Evolutionary conservation across 2,888 invertebrate genomes (phyloP).

Genomic region (Troilus luridus): DNA sequence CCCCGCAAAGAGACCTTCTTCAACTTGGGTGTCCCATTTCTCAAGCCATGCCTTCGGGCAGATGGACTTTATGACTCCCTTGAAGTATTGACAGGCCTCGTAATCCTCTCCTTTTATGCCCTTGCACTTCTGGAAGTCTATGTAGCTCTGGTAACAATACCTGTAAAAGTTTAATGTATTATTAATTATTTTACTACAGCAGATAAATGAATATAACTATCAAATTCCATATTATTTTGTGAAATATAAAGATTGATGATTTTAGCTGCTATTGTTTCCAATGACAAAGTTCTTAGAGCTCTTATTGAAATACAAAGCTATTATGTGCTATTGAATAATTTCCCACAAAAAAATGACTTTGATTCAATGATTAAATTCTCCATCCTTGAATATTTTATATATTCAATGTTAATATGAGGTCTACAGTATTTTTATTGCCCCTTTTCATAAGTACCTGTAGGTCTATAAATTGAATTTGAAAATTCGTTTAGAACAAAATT

Average conservation of each 20-base stretch:
- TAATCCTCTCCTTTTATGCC: conserved; percentile 90
- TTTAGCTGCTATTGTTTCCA: background rate
- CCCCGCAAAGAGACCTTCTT: conserved; percentile 85
- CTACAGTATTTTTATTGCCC: no score
- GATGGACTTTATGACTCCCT: conserved; percentile 82
- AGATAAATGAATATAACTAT: background rate
- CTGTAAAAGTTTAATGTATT: conserved; percentile 69
- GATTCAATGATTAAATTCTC: no score
- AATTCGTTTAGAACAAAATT: no score
- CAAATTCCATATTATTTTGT: background rate
- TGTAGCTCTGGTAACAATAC: conserved; percentile 92
- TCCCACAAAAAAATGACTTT: no score
- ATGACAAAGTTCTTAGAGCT: no score
- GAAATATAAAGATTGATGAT: background rate
- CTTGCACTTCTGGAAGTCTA: conserved; percentile 93
- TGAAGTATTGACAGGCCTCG: conserved; percentile 92
- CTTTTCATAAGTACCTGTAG: no score
- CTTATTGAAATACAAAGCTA: no score
- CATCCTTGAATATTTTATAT: no score
- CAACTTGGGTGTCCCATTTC: conserved; percentile 88
- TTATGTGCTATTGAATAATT: no score
- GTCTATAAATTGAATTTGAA: no score
- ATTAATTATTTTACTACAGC: background rate
- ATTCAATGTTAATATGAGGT: no score
- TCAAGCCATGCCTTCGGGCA: conserved; percentile 92